Conservation (phyloP, 2,888 invertebrate species). For the Diabrotica balteata region DNA sequence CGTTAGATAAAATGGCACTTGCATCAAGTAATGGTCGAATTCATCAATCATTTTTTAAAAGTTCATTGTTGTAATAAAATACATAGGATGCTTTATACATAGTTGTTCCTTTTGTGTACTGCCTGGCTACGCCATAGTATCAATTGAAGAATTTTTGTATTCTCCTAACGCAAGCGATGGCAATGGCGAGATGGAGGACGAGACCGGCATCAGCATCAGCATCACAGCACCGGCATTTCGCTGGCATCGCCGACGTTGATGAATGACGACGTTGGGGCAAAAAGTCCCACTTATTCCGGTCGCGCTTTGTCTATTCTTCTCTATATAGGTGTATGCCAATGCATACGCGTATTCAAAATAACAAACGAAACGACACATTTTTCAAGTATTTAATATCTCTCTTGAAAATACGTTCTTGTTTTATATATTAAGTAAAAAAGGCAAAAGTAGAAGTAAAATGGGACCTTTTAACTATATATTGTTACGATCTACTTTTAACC, state of each 20-base stretch:
- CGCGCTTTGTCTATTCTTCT: constrained; percentile 16
- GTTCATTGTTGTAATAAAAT: not conserved
- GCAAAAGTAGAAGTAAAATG: too few species aligned
- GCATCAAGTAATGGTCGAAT: too few species aligned
- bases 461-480: too few species aligned
- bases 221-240: constrained; percentile 3
- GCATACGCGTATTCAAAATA: constrained; percentile 4
- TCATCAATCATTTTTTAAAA: not conserved
- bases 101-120: not conserved
- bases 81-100: too few species aligned
- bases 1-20: too few species aligned
- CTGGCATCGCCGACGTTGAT: constrained; percentile 38
- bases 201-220: too few species aligned
- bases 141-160: constrained; percentile 24
- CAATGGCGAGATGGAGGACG: constrained; percentile 10
- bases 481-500: too few species aligned
- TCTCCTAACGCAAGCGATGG: constrained; percentile 11
- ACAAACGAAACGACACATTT: not conserved
- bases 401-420: too few species aligned
- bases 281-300: constrained; percentile 28
- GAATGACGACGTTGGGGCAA: constrained; percentile 34
- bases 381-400: too few species aligned
- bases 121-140: constrained; percentile 7
- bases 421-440: too few species aligned
- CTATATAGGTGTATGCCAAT: constrained; percentile 16